A percentile compares a stretch with the other conserved stretches of the same genome.
Conservation (phyloP, 2,113 vertebrate species). For the Ranitomeya variabilis region DNA sequence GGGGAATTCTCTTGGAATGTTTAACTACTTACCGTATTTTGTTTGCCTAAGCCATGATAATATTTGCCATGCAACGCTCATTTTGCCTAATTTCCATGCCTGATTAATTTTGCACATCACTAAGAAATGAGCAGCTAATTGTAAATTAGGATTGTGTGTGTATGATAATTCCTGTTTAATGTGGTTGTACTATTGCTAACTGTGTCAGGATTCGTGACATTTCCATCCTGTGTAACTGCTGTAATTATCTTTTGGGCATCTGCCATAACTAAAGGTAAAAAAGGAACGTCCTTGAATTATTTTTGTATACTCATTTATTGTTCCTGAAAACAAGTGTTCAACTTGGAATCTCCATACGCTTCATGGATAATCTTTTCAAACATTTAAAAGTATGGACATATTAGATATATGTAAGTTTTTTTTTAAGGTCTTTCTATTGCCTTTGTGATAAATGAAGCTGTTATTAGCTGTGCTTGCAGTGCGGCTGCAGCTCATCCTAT, state of each 20-base stretch:
- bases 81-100: slow-evolving; percentile 15
- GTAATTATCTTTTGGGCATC: slow-evolving; percentile 16
- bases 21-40: background rate
- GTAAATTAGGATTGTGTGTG: slow-evolving; percentile 24
- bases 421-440: too few relatives aligned
- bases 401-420: too few relatives aligned
- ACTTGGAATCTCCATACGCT: background rate
- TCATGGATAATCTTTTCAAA: too few relatives aligned
- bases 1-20: too few relatives aligned
- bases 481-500: too few relatives aligned
- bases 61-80: background rate
- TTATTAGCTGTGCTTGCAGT: too few relatives aligned
- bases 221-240: background rate
- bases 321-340: background rate
- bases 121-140: slow-evolving; percentile 29
- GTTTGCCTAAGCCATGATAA: background rate
- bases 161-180: slow-evolving; percentile 27
- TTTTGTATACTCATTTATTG: slow-evolving; percentile 30
- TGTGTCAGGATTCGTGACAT: slow-evolving; percentile 4
- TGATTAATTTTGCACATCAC: slow-evolving; percentile 21
- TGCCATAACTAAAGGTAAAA: slow-evolving; percentile 7
- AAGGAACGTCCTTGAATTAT: slow-evolving; percentile 7
- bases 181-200: slow-evolving; percentile 13
- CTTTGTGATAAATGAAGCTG: too few relatives aligned
- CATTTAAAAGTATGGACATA: too few relatives aligned